These are phyloP conservation scores for Lacanobia oleracea DNA, from an alignment of 2,888 invertebrate species.

Conservation along the genomic window DNA sequence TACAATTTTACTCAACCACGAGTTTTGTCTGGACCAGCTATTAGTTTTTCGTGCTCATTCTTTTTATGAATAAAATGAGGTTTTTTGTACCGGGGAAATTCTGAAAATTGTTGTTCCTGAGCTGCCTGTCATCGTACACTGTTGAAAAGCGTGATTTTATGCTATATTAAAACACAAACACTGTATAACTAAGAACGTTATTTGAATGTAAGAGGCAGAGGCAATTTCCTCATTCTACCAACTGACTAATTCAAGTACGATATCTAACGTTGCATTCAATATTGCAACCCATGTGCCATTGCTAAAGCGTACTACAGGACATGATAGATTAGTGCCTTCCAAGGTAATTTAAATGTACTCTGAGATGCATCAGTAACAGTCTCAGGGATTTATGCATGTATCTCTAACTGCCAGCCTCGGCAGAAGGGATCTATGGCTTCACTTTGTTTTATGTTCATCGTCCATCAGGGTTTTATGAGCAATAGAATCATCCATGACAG, in stretches of 20 bases:
- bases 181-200: background rate
- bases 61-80: constrained; percentile 41
- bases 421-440: constrained; percentile 44
- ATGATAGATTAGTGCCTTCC: constrained; percentile 54
- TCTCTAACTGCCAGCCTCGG: constrained; percentile 41
- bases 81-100: constrained; percentile 18
- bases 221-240: background rate
- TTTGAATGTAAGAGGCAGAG: background rate
- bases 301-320: constrained; percentile 23
- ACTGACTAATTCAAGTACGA: background rate
- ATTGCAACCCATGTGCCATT: constrained; percentile 13
- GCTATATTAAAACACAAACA: background rate
- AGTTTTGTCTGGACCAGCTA: constrained; percentile 33
- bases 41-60: constrained; percentile 36
- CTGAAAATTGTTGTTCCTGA: constrained; percentile 11
- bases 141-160: background rate
- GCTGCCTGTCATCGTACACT: constrained; percentile 6
- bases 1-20: constrained; percentile 46
- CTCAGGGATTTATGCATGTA: constrained; percentile 45
- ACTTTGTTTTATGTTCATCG: constrained; percentile 51
- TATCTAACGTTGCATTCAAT: constrained; percentile 14
- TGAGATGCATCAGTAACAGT: constrained; percentile 52
- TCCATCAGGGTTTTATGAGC: constrained; percentile 53
- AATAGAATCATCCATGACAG: constrained; percentile 39
- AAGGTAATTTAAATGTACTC: constrained; percentile 53